Evolutionary conservation across 2,113 vertebrate genomes (phyloP).

Genomic region (Paralichthys olivaceus): DNA sequence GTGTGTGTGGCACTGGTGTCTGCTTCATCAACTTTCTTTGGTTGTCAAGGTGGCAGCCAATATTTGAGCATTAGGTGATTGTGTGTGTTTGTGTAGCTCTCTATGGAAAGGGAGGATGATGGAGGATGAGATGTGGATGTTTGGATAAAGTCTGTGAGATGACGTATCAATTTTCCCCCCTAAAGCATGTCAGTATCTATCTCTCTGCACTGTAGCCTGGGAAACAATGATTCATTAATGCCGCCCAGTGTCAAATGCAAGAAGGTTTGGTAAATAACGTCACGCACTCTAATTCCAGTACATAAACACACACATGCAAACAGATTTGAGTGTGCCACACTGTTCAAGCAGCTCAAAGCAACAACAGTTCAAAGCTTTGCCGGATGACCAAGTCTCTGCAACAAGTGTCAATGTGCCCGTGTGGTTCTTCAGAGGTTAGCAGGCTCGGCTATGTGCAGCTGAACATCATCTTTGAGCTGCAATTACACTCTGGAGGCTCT

Average conservation of each 20-base stretch:
- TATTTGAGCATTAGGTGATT: conserved; percentile 24
- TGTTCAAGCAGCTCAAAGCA: conserved; percentile 50
- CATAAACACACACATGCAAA: conserved; percentile 34
- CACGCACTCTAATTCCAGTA: conserved; percentile 9
- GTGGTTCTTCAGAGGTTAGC: conserved; percentile 12
- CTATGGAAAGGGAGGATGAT: conserved; percentile 6
- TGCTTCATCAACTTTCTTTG: conserved; percentile 50
- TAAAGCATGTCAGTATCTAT: conserved; percentile 59
- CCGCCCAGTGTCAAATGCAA: conserved; percentile 43
- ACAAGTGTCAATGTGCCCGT: conserved; percentile 19
- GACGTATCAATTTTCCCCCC: conserved; percentile 38
- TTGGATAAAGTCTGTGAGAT: conserved; percentile 25
- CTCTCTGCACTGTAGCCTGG: conserved; percentile 61
- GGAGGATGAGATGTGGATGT: conserved; percentile 32
- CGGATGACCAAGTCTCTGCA: conserved; percentile 34
- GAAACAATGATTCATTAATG: conserved; percentile 73
- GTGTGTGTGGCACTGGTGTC: conserved; percentile 22
- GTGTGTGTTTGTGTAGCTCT: not conserved
- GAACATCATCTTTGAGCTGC: not conserved
- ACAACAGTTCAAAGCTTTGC: conserved; percentile 52
- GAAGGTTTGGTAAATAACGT: conserved; percentile 47
- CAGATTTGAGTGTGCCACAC: conserved; percentile 30
- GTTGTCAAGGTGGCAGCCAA: conserved; percentile 57
- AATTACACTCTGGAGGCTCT: conserved; percentile 23
- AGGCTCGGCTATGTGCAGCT: conserved; percentile 8